Conservation (phyloP, 2,888 invertebrate genomes). For the Drosophila robusta region DNA sequence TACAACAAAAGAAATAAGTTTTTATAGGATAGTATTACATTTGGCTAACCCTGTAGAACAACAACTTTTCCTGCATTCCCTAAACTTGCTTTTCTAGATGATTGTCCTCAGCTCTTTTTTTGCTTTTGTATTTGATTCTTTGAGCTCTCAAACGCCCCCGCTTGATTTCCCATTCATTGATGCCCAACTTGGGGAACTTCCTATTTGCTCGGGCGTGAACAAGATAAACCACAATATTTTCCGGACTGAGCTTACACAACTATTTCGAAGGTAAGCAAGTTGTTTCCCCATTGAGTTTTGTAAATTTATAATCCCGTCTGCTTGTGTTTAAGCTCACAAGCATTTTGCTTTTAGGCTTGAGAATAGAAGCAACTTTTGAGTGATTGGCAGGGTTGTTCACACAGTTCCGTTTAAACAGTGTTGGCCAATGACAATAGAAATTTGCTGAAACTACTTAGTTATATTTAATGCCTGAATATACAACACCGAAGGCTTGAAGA, state of each 20-base stretch:
- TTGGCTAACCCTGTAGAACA: no score
- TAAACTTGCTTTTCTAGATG: no score
- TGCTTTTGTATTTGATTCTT: not conserved
- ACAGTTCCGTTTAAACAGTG: no score
- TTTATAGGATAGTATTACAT: no score
- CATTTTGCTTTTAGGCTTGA: not conserved
- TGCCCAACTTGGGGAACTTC: slow-evolving; percentile 16
- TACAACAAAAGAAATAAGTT: no score
- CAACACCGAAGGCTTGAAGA: not conserved
- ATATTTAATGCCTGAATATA: not conserved
- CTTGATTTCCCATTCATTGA: no score
- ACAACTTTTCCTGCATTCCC: no score
- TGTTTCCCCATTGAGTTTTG: slow-evolving; percentile 7
- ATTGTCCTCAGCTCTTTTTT: no score
- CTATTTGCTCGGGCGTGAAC: slow-evolving; percentile 14
- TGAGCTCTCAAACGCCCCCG: not conserved
- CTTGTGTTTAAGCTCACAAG: slow-evolving; percentile 2
- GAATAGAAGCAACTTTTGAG: not conserved
- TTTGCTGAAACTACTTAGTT: not conserved
- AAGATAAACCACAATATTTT: slow-evolving; percentile 24
- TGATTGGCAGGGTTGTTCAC: not conserved
- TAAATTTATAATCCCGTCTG: slow-evolving; percentile 6
- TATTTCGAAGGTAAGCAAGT: slow-evolving; percentile 21
- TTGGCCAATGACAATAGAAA: not conserved
- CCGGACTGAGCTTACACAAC: slow-evolving; percentile 1